These are phyloP conservation scores for Steinernema khuongi DNA, from an alignment of 1,140 invertebrate species.

Conservation along the genomic window DNA sequence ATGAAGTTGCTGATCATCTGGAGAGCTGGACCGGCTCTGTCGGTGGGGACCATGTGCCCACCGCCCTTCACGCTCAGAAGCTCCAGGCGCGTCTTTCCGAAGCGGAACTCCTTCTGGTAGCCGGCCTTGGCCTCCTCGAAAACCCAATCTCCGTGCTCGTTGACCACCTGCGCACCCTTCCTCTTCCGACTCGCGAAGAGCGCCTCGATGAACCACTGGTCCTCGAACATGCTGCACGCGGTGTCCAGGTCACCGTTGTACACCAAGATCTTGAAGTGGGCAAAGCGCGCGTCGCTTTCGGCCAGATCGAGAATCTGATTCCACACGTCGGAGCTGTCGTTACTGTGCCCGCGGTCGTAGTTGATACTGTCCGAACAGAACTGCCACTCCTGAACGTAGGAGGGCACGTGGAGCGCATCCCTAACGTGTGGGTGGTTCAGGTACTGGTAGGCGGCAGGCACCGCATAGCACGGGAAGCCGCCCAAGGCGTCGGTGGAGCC, in stretches of 20 bases:
- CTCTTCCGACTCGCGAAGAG: conserved; percentile 14
- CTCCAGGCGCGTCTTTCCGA: not conserved
- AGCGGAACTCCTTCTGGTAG: conserved; percentile 33
- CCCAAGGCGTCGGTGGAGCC: conserved; percentile 25
- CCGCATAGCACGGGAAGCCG: conserved; percentile 28
- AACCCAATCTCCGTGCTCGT: conserved; percentile 24
- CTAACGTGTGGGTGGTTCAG: conserved; percentile 51
- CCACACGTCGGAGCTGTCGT: conserved; percentile 31
- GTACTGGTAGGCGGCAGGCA: conserved; percentile 24
- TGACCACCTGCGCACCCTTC: conserved; percentile 1
- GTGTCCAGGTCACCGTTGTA: conserved; percentile 65
- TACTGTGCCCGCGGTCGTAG: conserved; percentile 30
- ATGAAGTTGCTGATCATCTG: conserved; percentile 59
- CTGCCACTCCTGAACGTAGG: conserved; percentile 51
- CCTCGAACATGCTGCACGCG: conserved; percentile 64
- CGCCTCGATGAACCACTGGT: conserved; percentile 62
- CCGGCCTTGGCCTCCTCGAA: conserved; percentile 29
- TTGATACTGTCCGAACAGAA: conserved; percentile 34
- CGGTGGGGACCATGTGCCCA: conserved; percentile 64
- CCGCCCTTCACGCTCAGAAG: conserved; percentile 54
- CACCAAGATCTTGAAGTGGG: conserved; percentile 58
- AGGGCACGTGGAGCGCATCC: conserved; percentile 60
- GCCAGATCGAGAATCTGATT: conserved; percentile 28
- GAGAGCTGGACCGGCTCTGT: conserved; percentile 61
- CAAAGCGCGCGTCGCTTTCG: conserved; percentile 8